These are phyloP conservation scores for Hyposoter dolosus DNA, from an alignment of 2,888 invertebrate genomes.

Conservation along the genomic window DNA sequence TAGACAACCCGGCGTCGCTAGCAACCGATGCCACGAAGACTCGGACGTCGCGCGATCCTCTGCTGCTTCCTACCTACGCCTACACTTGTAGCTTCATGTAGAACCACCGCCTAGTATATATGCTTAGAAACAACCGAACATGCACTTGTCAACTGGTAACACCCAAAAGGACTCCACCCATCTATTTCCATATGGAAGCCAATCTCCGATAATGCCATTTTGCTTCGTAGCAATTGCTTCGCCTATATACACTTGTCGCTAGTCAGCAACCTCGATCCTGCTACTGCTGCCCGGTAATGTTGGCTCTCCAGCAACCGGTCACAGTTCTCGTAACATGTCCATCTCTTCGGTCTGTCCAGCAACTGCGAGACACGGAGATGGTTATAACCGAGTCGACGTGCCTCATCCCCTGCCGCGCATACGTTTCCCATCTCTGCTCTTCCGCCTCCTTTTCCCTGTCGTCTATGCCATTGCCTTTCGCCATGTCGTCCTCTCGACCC, in stretches of 20 bases:
- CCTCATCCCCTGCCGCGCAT: conserved; percentile 48
- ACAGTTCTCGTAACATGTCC: conserved; percentile 57
- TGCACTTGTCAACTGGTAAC: conserved; percentile 12
- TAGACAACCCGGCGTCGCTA: conserved; percentile 63
- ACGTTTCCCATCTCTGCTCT: conserved; percentile 55
- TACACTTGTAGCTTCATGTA: conserved; percentile 6
- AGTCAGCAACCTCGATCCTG: conserved; percentile 25
- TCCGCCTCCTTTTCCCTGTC: not conserved
- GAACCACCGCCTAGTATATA: not conserved
- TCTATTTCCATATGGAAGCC: not conserved
- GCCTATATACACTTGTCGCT: conserved; percentile 1
- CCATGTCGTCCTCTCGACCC: conserved; percentile 61
- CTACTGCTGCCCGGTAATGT: conserved; percentile 29
- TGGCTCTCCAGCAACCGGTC: conserved; percentile 41
- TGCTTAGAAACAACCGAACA: conserved; percentile 7
- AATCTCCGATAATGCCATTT: conserved; percentile 18
- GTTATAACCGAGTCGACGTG: conserved; percentile 65
- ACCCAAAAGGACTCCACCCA: conserved; percentile 28
- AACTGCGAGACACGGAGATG: conserved; percentile 45
- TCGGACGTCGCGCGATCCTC: conserved; percentile 52
- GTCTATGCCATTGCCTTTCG: not conserved
- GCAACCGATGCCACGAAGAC: conserved; percentile 53
- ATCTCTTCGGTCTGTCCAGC: conserved; percentile 40
- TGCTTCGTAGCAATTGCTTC: conserved; percentile 5
- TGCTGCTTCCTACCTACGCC: conserved; percentile 18